A percentile compares a stretch with the other conserved stretches of the same genome.
These are phyloP conservation scores for mouse (Mus musculus) DNA, from an alignment of 2,113 vertebrate genomes.

Conservation along the genomic window GRCm39 chr1:159301001-159301500, in stretches of 20 bases:
- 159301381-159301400: background rate
- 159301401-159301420: background rate
- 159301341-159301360: background rate
- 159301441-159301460: background rate
- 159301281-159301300: background rate
- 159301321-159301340: background rate
- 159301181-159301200: background rate
- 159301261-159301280: background rate
- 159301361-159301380: background rate
- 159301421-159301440: background rate
- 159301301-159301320: rapidly evolving
- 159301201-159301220: background rate
- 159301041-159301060: background rate
- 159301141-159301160: background rate
- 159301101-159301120: background rate
- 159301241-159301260: background rate
- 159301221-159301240: background rate
- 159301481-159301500: rapidly evolving
- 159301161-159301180: background rate
- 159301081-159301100: background rate
- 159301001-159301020: background rate
- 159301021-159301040: background rate
- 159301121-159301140: background rate
- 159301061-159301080: background rate
- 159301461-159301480: background rate